Percentiles rank a stretch among this genome's conserved stretches.
Evolutionary conservation across 2,113 vertebrate genomes (phyloP).

Genomic region (Cervus canadensis): DNA sequence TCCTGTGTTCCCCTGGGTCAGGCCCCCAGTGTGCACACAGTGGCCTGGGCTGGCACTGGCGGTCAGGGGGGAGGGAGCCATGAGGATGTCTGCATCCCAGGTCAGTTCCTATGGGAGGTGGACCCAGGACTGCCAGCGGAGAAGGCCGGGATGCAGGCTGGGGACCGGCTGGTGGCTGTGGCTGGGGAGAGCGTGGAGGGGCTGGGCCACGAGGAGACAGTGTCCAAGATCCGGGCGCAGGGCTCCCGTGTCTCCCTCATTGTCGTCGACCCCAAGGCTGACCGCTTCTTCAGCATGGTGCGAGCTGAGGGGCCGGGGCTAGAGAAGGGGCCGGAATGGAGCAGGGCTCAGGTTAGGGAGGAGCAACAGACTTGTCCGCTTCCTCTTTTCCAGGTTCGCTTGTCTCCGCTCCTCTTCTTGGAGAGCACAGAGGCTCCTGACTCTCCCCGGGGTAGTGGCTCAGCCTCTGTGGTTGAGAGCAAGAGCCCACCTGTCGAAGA

Average conservation of each 20-base stretch:
- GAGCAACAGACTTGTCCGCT: neutral
- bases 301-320: neutral
- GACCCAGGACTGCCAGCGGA: constrained; percentile 89
- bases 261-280: constrained; percentile 82
- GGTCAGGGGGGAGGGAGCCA: neutral
- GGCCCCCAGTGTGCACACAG: neutral
- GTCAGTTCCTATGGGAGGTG: constrained; percentile 90
- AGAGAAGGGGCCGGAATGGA: neutral
- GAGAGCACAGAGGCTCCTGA: constrained; percentile 66
- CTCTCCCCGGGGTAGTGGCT: neutral
- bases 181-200: constrained; percentile 88
- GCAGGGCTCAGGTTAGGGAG: neutral
- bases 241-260: constrained; percentile 82
- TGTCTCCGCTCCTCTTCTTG: constrained; percentile 90
- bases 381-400: constrained; percentile 82
- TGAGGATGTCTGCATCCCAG: constrained; percentile 74
- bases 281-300: constrained; percentile 88
- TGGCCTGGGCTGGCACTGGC: neutral
- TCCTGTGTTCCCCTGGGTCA: neutral
- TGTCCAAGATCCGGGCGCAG: constrained; percentile 83
- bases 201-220: constrained; percentile 86
- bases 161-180: constrained; percentile 91
- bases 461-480: neutral
- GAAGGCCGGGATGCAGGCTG: constrained; percentile 88
- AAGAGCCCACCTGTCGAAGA: neutral